Evolutionary conservation across 2,888 invertebrate genomes (phyloP).

Genomic region (Campaea margaritaria): DNA sequence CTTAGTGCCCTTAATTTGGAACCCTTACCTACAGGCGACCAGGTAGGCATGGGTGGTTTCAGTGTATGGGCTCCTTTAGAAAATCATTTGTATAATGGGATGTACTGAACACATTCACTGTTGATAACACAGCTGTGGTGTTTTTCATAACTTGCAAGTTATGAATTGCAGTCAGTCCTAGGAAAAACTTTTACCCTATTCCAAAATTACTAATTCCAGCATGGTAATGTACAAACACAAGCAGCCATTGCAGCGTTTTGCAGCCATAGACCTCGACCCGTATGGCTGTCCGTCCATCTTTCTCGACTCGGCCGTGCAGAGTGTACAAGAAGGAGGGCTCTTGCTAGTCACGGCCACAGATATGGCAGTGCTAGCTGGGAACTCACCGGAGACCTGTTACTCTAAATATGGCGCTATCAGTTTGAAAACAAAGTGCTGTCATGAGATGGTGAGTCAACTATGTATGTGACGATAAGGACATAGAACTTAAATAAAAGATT

Average conservation of each 20-base stretch:
- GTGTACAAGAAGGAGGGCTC: slow-evolving; percentile 92
- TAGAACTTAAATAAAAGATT: too few species aligned
- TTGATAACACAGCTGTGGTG: too few species aligned
- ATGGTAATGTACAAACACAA: slow-evolving; percentile 94
- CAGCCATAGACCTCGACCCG: slow-evolving; percentile 98
- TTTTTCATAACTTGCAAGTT: too few species aligned
- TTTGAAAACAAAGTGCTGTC: slow-evolving; percentile 93
- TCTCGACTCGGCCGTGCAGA: slow-evolving; percentile 94
- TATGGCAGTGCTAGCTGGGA: slow-evolving; percentile 98
- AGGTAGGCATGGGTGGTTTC: too few species aligned
- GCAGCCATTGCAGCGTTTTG: slow-evolving; percentile 88
- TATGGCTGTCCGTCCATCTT: slow-evolving; percentile 98
- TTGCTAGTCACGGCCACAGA: slow-evolving; percentile 98
- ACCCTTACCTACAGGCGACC: too few species aligned
- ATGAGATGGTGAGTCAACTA: slow-evolving; percentile 92
- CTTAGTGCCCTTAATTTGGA: too few species aligned
- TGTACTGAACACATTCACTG: too few species aligned
- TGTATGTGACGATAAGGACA: background rate
- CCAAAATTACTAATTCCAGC: slow-evolving; percentile 75
- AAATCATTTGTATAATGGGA: too few species aligned
- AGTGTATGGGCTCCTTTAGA: too few species aligned
- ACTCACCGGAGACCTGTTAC: slow-evolving; percentile 96
- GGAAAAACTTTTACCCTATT: background rate
- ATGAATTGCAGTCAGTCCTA: too few species aligned
- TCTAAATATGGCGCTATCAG: slow-evolving; percentile 97